These are phyloP conservation scores for Euthynnus affinis DNA, from an alignment of 2,797 vertebrate species.

Conservation along the genomic window DNA sequence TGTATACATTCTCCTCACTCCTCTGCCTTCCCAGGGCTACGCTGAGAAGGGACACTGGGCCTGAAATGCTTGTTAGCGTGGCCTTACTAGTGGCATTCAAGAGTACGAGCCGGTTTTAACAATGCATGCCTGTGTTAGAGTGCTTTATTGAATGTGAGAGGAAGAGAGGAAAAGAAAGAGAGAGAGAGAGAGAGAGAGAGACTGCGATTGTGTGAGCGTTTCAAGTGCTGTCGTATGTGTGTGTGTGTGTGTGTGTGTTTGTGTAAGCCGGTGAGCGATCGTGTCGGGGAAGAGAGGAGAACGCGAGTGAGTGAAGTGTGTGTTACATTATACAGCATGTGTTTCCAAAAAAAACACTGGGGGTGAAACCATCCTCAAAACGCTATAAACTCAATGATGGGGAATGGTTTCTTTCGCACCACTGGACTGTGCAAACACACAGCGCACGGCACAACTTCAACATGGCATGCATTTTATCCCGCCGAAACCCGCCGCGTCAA, in stretches of 20 bases:
- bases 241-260: constrained; percentile 30
- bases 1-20: constrained; percentile 73
- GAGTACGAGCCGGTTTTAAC: constrained; percentile 60
- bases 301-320: constrained; percentile 52
- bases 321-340: constrained; percentile 67
- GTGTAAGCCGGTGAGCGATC: not conserved
- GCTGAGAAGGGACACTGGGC: constrained; percentile 53
- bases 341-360: constrained; percentile 36
- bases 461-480: constrained; percentile 29
- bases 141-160: constrained; percentile 60
- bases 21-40: constrained; percentile 41
- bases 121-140: constrained; percentile 59
- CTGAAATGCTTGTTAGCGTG: constrained; percentile 71
- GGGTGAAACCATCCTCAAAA: constrained; percentile 64
- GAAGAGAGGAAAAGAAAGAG: not conserved
- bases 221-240: constrained; percentile 30
- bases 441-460: constrained; percentile 17
- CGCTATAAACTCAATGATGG: constrained; percentile 64
- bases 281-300: not conserved
- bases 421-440: constrained; percentile 64
- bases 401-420: constrained; percentile 62
- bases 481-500: constrained; percentile 35
- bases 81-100: constrained; percentile 68
- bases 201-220: constrained; percentile 15
- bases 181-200: constrained; percentile 6